phyloP scores from a whole-genome alignment of 1,140 invertebrate genomes.

The Portunus trituberculatus region DNA sequence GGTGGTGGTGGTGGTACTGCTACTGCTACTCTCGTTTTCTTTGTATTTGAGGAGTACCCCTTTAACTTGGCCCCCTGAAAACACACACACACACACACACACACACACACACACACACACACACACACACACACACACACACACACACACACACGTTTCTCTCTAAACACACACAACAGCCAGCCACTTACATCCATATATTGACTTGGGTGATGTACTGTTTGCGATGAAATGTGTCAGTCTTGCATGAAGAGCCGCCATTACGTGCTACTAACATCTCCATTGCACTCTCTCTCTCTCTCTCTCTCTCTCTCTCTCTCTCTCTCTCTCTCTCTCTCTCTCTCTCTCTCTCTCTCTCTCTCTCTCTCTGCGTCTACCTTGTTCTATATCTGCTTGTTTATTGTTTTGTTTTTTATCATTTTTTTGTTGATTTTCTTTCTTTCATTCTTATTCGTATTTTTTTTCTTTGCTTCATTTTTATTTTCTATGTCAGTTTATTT shows the following conservation, averaged over 20 bases:
- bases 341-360: constrained; percentile 23
- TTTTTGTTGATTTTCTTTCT: neutral
- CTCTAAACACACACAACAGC: neutral
- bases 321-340: neutral
- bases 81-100: too few relatives aligned
- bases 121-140: too few relatives aligned
- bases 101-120: too few relatives aligned
- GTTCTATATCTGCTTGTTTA: too few relatives aligned
- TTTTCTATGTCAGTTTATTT: neutral
- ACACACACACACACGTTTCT: neutral
- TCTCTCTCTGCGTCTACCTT: constrained; percentile 4
- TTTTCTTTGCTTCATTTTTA: too few relatives aligned
- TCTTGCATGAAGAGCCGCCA: neutral
- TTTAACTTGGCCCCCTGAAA: neutral
- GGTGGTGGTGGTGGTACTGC: too few relatives aligned
- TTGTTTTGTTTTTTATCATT: too few relatives aligned
- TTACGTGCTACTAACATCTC: neutral
- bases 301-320: constrained; percentile 7
- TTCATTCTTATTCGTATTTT: neutral
- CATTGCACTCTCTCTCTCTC: neutral
- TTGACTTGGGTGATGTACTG: neutral
- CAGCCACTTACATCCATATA: neutral
- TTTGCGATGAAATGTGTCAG: neutral
- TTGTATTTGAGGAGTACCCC: neutral
- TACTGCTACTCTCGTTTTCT: neutral